phyloP scores from a whole-genome alignment of 2,888 invertebrate genomes.

The Callimorpha dominula region DNA sequence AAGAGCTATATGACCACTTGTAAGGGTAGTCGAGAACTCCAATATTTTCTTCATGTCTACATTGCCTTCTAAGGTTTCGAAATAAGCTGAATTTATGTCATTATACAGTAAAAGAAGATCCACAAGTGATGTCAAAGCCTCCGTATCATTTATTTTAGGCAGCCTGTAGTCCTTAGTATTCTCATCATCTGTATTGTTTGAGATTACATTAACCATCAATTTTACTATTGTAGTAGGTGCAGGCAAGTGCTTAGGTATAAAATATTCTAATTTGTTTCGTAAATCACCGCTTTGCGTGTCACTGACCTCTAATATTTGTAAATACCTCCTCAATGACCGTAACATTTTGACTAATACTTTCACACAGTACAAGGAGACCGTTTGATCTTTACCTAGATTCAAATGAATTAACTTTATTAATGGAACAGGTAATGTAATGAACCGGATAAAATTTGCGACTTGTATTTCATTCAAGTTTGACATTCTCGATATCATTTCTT shows the following conservation, averaged over 20 bases:
- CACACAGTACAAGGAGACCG: slow-evolving; percentile 79
- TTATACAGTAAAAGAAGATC: slow-evolving; percentile 78
- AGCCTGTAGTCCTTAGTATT: slow-evolving; percentile 68
- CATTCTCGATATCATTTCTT: slow-evolving; percentile 80
- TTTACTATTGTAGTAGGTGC: slow-evolving; percentile 67
- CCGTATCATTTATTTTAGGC: slow-evolving; percentile 66
- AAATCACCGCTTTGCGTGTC: slow-evolving; percentile 68
- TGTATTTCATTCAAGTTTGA: slow-evolving; percentile 80
- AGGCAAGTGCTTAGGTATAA: slow-evolving; percentile 81
- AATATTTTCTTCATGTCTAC: slow-evolving; percentile 79
- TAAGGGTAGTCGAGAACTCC: slow-evolving; percentile 68
- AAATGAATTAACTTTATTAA: slow-evolving; percentile 79
- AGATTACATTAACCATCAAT: slow-evolving; percentile 70
- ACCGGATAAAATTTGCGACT: slow-evolving; percentile 82
- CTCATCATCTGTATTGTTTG: slow-evolving; percentile 50
- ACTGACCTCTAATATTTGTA: slow-evolving; percentile 80
- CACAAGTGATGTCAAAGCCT: slow-evolving; percentile 70
- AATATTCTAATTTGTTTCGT: slow-evolving; percentile 75
- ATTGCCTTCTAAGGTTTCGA: slow-evolving; percentile 79
- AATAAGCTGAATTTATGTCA: slow-evolving; percentile 77
- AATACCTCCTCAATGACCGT: slow-evolving; percentile 81
- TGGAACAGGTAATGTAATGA: slow-evolving; percentile 80
- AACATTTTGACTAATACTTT: slow-evolving; percentile 86
- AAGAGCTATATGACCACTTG: slow-evolving; percentile 63
- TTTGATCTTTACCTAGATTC: slow-evolving; percentile 70